Percentiles rank a stretch among this genome's conserved stretches.
Conservation (phyloP, 2,113 vertebrate species). For the Globicephala melas region DNA sequence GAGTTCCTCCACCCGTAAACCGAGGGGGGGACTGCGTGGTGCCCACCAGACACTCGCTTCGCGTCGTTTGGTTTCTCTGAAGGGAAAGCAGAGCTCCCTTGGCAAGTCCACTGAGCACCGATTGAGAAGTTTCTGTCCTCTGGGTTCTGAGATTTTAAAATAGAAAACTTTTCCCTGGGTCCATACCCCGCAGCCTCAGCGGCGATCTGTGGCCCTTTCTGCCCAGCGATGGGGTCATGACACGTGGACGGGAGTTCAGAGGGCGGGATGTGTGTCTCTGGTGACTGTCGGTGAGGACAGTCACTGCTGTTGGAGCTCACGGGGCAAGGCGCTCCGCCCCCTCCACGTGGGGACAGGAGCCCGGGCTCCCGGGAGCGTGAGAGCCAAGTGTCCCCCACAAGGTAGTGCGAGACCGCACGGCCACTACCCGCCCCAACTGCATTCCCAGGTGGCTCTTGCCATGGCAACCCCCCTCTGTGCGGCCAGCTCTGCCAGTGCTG, state of each 20-base stretch:
- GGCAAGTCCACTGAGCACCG: background rate
- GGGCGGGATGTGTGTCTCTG: background rate
- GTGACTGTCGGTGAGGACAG: background rate
- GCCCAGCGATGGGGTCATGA: background rate
- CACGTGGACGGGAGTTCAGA: background rate
- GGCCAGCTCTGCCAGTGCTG: background rate
- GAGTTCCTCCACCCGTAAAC: accelerated
- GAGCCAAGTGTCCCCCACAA: background rate
- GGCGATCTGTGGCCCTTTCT: accelerated
- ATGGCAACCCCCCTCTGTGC: background rate
- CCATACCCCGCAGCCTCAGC: background rate
- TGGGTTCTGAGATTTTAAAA: background rate
- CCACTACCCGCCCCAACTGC: accelerated
- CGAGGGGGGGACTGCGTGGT: accelerated
- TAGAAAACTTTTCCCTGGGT: background rate
- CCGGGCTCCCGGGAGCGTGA: too few relatives aligned
- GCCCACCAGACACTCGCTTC: background rate
- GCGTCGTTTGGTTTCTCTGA: accelerated
- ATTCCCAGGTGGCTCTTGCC: background rate
- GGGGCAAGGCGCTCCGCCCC: accelerated
- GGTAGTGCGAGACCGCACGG: background rate
- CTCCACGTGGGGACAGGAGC: background rate
- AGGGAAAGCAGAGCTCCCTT: background rate
- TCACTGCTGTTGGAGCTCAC: background rate
- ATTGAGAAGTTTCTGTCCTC: background rate